A percentile compares a stretch with the other conserved stretches of the same genome.
These are phyloP conservation scores for Drosophila dives DNA, from an alignment of 2,888 invertebrate species.

Conservation along the genomic window DNA sequence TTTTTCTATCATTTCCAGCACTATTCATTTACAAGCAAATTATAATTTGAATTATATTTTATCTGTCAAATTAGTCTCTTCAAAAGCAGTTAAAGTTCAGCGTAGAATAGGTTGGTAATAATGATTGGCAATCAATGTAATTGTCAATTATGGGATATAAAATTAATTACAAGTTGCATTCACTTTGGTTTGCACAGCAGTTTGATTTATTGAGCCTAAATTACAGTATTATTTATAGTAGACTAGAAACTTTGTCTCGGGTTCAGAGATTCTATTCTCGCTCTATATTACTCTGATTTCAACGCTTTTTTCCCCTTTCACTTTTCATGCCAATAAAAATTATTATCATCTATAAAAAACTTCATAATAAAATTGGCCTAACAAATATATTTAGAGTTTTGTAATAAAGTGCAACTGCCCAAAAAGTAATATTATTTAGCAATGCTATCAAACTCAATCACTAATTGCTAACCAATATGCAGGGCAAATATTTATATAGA, in stretches of 20 bases:
- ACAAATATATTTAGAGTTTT: not conserved
- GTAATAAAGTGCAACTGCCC: too few relatives aligned
- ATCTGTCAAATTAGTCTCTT: too few relatives aligned
- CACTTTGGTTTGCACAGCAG: not conserved
- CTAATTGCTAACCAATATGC: constrained; percentile 56
- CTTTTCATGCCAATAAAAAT: not conserved
- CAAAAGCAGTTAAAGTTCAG: not conserved
- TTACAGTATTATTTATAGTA: not conserved
- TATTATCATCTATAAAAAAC: not conserved
- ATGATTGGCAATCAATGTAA: not conserved
- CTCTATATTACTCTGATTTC: not conserved
- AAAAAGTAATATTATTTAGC: constrained; percentile 3
- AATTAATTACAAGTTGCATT: not conserved
- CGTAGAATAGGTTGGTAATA: not conserved
- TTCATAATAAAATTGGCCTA: not conserved
- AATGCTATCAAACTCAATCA: constrained; percentile 32
- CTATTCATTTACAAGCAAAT: not conserved
- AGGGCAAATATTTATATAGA: constrained; percentile 33
- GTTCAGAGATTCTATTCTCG: not conserved
- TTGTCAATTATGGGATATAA: not conserved
- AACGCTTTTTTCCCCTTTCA: too few relatives aligned
- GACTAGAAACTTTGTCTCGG: not conserved
- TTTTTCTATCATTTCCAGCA: not conserved
- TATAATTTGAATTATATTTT: not conserved
- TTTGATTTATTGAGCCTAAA: not conserved